Evolutionary conservation across 2,888 invertebrate species (phyloP), one percentile per base, ranked within the genome.

Genomic region (Ochlodes sylvanus): DNA sequence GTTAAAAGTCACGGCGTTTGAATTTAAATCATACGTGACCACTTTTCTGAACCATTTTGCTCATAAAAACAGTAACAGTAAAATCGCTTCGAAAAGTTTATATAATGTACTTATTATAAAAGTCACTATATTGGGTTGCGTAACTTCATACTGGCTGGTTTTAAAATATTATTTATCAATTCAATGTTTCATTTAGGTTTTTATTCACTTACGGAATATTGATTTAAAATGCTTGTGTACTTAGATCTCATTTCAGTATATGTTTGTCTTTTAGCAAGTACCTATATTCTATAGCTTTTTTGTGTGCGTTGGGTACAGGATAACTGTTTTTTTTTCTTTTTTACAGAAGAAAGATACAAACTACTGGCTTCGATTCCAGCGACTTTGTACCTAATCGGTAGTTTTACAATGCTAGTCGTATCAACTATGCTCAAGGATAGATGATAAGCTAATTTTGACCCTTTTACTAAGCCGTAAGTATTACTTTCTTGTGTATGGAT

Each of bases 361-460:
- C 93, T 97, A 69, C 91, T 98, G 70, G 95, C 97, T 4, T 97
- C 98, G 54, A 95, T 98, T 77, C 97, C 98, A 21, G 96, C 95
- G 6, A 95, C 96, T 72, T 87, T 97, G 78, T 98, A 95, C 81
- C 76, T 97, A 55, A 94, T 97, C 81, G 92, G 95, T 65, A 96
- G 96, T 79, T 97, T 98, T 77, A 92, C 94, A 12, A 94, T 96
- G 94, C 82, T 95, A 78, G 92, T 94, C 68, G 87, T 93, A 32
- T 94, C 95, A 19, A 85, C 77, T 66, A 71, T 87, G 71, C 85
- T 92, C 71, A 81, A 84, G 63, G 79, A 84, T 80, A 87, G 90
- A 70, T 90, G 86, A 90, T 88, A 84, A 87, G 82, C 72, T 72
- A 60, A 54, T 60, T 73, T 61, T 58, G 34, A 69, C 7, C 77